Conservation (phyloP, 1,140 invertebrate genomes). For the Drosophila elegans region DNA sequence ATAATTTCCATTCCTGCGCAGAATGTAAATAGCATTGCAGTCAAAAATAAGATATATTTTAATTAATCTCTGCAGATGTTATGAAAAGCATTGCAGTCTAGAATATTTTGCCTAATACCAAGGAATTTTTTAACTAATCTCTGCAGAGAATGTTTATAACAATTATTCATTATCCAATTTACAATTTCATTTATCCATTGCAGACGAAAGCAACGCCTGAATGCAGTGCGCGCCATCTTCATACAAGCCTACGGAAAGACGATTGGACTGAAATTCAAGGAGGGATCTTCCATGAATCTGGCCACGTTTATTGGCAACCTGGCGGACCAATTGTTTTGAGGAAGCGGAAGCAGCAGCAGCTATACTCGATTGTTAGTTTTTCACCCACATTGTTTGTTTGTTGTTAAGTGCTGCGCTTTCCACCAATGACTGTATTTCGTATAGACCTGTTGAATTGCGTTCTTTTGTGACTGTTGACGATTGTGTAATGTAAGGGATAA, state of each 20-base stretch:
- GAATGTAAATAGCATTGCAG: no score
- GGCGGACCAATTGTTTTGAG: conserved; percentile 73
- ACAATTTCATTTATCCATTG: conserved; percentile 28
- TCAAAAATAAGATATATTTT: no score
- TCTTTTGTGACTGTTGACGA: conserved; percentile 69
- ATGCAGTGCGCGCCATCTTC: conserved; percentile 83
- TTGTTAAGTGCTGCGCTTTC: conserved; percentile 69
- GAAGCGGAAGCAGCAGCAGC: conserved; percentile 4
- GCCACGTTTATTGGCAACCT: conserved; percentile 77
- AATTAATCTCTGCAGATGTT: no score
- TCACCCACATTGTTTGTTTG: conserved; percentile 61
- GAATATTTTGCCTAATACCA: not conserved
- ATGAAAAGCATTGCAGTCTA: not conserved
- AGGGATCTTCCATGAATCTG: conserved; percentile 78
- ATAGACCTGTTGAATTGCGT: conserved; percentile 71
- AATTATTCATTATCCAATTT: not conserved
- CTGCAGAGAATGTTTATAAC: no score
- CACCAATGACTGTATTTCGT: conserved; percentile 70
- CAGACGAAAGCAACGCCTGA: conserved; percentile 86
- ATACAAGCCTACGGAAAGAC: conserved; percentile 83
- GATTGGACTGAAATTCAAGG: conserved; percentile 85
- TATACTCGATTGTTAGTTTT: conserved; percentile 45
- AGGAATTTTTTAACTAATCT: no score
- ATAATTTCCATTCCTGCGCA: no score
- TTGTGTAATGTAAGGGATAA: conserved; percentile 42